These are phyloP conservation scores for Drosophila auraria DNA, from an alignment of 1,140 invertebrate genomes.

Conservation along the genomic window DNA sequence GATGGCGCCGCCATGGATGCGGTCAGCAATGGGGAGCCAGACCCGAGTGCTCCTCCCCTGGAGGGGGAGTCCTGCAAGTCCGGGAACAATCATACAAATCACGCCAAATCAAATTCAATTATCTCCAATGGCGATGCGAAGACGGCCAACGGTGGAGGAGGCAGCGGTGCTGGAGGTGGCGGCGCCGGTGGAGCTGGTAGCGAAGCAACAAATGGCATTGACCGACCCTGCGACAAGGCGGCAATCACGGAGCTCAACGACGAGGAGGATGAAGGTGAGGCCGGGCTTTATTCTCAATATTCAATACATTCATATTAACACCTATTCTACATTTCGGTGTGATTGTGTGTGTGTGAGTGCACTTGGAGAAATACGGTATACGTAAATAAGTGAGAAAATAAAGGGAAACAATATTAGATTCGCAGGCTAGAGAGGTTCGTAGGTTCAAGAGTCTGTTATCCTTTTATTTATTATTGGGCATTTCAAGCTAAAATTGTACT, in stretches of 20 bases:
- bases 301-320: slow-evolving; percentile 43
- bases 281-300: slow-evolving; percentile 37
- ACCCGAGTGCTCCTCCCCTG: slow-evolving; percentile 66
- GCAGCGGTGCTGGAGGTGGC: slow-evolving; percentile 17
- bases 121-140: slow-evolving; percentile 80
- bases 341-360: slow-evolving; percentile 26
- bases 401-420: no score
- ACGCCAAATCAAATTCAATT: slow-evolving; percentile 84
- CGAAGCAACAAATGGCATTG: slow-evolving; percentile 74
- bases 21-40: slow-evolving; percentile 71
- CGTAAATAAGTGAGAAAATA: no score
- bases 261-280: slow-evolving; percentile 82
- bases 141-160: slow-evolving; percentile 39
- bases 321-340: slow-evolving; percentile 55
- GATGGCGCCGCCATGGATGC: slow-evolving; percentile 72
- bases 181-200: slow-evolving; percentile 5
- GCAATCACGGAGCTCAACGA: slow-evolving; percentile 77
- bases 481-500: no score
- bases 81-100: slow-evolving; percentile 73
- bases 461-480: no score
- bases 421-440: no score
- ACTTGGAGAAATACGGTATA: no score
- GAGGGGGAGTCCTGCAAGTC: slow-evolving; percentile 59
- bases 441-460: no score
- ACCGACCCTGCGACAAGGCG: slow-evolving; percentile 76